Conservation (phyloP, 2,113 vertebrate genomes). For the Axis porcinus region DNA sequence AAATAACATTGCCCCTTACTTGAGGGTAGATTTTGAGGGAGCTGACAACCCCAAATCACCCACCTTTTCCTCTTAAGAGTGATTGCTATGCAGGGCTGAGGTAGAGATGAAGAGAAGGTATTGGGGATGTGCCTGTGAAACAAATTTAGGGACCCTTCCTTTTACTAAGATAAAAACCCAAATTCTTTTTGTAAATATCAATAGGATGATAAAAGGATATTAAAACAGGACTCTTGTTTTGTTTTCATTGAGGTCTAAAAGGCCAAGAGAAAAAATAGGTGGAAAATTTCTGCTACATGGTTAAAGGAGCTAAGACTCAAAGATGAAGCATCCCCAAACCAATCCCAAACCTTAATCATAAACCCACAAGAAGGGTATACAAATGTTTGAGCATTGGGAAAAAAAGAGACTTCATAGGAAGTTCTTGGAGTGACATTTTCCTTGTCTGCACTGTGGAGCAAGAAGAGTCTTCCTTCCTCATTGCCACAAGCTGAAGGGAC, state of each 20-base stretch:
- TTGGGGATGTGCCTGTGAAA: neutral
- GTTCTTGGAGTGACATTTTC: neutral
- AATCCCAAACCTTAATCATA: neutral
- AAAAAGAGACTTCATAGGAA: neutral
- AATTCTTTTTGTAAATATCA: neutral
- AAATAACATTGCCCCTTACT: neutral
- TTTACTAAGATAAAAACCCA: neutral
- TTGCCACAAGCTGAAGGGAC: accelerated
- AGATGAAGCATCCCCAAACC: neutral
- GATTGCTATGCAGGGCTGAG: neutral
- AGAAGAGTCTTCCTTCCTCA: accelerated
- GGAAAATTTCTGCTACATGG: neutral
- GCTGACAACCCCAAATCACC: neutral
- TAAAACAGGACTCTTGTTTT: neutral
- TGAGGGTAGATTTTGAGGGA: neutral
- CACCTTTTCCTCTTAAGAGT: neutral
- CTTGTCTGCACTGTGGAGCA: neutral
- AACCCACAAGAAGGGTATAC: neutral
- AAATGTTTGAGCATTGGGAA: neutral
- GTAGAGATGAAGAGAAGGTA: neutral
- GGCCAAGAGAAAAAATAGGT: neutral
- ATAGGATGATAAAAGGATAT: neutral
- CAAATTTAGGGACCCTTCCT: neutral
- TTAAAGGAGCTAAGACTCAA: neutral
- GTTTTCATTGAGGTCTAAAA: neutral